Base-by-base conservation (phyloP, 2,113 vertebrate species). In the Potamarius usumacintae region DNA sequence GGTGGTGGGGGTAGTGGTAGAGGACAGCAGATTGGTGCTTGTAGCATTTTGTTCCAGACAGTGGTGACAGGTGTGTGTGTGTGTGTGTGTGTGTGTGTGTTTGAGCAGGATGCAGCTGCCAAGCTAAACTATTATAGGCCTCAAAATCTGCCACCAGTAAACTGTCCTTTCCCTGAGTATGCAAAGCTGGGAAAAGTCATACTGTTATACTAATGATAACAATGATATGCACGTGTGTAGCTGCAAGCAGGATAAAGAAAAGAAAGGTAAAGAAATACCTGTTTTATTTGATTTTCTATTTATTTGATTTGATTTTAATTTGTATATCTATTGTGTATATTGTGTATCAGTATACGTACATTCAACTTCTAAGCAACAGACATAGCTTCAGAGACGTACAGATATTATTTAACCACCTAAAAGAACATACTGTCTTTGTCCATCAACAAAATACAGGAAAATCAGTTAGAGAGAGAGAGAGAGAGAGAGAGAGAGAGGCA, bases 21-120 rank as follows among this genome's bases (percentile, higher is more conserved):
- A 22, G 25, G 20, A 34, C 53, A 48, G 30, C 74, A 85, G 42
- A 74, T 69, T 71, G 65, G 9, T n/a, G 27, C n/a, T 48, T 72
- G 42, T 20, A 79, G 53, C 27, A 63, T 85, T 90, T 88, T 85
- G 86, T 83, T 85, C 60, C 83, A 82, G 65, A 65, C 83, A 85
- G 58, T 77, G 57, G 77, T 85, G 55, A 50, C 77, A 55, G 57
- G 74, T 27, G 57, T 50, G 25, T 7, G 30, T 63, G 34, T 25
- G 53, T 53, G 15, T 11, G 30, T 58, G 81, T 10, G 48, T 52
- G 74, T 52, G 72, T 25, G 48, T 52, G 42, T 20, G 8, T 53
- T 3, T 11, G n/a, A 65, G 58, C 60, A 83, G 81, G 60, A 83
- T 83, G 60, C 81, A 83, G 81, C 81, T 83, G 81, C 81, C 62